Percentiles rank a stretch among this genome's conserved stretches.
These are phyloP conservation scores for Heliconius nattereri DNA, from an alignment of 1,140 invertebrate species.

Conservation along the genomic window DNA sequence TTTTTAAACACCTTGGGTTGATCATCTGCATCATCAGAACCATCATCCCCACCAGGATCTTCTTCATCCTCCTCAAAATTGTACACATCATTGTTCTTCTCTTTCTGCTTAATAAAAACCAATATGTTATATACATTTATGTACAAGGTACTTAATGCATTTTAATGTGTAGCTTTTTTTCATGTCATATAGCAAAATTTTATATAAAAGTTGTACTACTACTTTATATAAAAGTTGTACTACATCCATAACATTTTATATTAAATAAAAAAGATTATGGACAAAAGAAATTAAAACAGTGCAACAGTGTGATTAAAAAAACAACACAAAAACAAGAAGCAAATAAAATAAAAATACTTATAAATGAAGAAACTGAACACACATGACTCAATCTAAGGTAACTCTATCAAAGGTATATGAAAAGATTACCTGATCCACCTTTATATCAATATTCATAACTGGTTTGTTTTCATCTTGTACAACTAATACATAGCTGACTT, in stretches of 20 bases:
- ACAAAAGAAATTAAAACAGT: too few species aligned
- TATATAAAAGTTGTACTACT: too few species aligned
- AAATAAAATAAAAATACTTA: slow-evolving; percentile 19
- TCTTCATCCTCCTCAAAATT: slow-evolving; percentile 83
- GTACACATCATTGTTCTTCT: slow-evolving; percentile 77
- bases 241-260: too few species aligned
- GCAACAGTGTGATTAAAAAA: too few species aligned
- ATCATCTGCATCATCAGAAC: slow-evolving; percentile 46
- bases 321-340: neutral
- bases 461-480: slow-evolving; percentile 86
- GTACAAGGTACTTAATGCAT: neutral
- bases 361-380: slow-evolving; percentile 5
- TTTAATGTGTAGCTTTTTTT: too few species aligned
- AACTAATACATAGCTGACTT: slow-evolving; percentile 94
- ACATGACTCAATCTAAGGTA: slow-evolving; percentile 3
- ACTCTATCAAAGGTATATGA: slow-evolving; percentile 25
- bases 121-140: neutral
- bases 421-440: slow-evolving; percentile 69
- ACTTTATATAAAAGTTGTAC: too few species aligned
- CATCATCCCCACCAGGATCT: slow-evolving; percentile 48
- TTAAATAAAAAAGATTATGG: too few species aligned
- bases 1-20: slow-evolving; percentile 28
- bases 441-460: slow-evolving; percentile 62
- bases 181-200: too few species aligned
- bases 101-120: slow-evolving; percentile 36